Conservation (phyloP, 1,140 invertebrate species). For the Pachyrhynchus sulphureomaculatus region DNA sequence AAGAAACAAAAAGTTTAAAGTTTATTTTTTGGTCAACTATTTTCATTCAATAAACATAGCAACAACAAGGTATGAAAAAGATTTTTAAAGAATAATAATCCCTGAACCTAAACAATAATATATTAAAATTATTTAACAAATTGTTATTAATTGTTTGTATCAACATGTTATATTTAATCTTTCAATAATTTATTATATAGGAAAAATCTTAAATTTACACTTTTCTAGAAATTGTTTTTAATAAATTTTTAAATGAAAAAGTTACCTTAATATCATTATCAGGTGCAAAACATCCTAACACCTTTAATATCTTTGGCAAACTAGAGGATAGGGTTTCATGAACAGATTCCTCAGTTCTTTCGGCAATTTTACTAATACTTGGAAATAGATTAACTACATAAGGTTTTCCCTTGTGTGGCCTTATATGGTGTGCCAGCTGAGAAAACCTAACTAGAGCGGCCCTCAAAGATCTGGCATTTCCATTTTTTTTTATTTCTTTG, state of each 20-base stretch:
- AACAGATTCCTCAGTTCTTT: constrained; percentile 69
- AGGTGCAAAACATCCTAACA: constrained; percentile 70
- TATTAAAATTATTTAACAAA: too few species aligned
- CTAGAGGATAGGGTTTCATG: constrained; percentile 70
- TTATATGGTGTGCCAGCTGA: constrained; percentile 66
- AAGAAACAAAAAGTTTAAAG: too few species aligned
- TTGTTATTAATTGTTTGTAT: too few species aligned
- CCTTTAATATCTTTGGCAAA: constrained; percentile 68
- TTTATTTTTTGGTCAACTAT: too few species aligned
- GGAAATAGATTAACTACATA: constrained; percentile 75
- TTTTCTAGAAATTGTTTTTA: too few species aligned
- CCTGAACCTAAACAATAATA: too few species aligned
- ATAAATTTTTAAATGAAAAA: background rate
- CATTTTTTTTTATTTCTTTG: constrained; percentile 79
- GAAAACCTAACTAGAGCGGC: constrained; percentile 75
- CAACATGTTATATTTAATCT: too few species aligned
- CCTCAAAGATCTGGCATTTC: constrained; percentile 65
- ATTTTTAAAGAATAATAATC: too few species aligned
- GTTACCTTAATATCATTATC: constrained; percentile 76
- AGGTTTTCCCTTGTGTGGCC: constrained; percentile 74
- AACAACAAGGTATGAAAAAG: too few species aligned
- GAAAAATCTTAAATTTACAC: too few species aligned
- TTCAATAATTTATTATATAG: too few species aligned
- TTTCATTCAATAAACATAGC: too few species aligned
- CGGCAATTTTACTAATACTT: constrained; percentile 65